Evolutionary conservation across 2,113 vertebrate species (phyloP).

Genomic region (Oreocharis arfaki): DNA sequence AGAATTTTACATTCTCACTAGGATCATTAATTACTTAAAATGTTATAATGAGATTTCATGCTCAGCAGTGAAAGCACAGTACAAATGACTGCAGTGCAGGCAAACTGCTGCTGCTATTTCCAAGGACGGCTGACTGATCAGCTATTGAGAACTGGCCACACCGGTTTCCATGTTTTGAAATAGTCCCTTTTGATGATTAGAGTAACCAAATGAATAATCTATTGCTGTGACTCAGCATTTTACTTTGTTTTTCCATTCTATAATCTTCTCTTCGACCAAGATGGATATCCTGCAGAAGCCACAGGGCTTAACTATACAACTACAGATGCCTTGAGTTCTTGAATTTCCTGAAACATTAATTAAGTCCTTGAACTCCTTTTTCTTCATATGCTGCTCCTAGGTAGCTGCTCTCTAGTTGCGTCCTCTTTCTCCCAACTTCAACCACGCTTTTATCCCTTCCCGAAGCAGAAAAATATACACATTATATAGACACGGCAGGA

Average conservation of each 20-base stretch:
- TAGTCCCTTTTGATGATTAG: background rate
- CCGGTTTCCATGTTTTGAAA: background rate
- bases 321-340: background rate
- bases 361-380: background rate
- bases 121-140: background rate
- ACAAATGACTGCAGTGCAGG: background rate
- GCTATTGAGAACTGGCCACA: background rate
- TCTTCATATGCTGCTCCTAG: background rate
- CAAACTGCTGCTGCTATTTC: background rate
- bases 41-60: background rate
- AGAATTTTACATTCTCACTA: background rate
- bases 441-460: background rate
- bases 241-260: background rate
- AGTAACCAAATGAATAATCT: background rate
- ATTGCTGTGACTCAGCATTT: background rate
- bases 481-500: background rate
- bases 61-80: background rate
- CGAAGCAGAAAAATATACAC: background rate
- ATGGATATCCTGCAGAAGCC: background rate
- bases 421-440: background rate
- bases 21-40: background rate
- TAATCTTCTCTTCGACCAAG: background rate
- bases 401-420: background rate
- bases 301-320: background rate
- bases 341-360: background rate